phyloP scores from a whole-genome alignment of 2,797 vertebrate species.

The Cynopterus sphinx region DNA sequence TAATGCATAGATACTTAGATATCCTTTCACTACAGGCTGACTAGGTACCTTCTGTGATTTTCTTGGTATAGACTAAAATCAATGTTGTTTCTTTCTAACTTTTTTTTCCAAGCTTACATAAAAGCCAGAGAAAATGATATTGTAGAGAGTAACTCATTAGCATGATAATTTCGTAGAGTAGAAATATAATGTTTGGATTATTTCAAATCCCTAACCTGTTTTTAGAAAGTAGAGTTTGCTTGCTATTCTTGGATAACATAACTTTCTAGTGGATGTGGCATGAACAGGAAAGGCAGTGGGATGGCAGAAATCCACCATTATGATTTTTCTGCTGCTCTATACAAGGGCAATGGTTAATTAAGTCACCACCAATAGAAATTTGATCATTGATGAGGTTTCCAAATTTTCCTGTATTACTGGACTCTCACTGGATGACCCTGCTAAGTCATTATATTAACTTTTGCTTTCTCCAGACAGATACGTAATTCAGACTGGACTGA shows the following conservation, averaged over 20 bases:
- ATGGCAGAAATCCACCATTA: constrained; percentile 35
- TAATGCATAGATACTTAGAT: not conserved
- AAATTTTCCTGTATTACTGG: constrained; percentile 33
- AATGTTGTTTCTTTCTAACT: not conserved
- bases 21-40: not conserved
- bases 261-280: not conserved
- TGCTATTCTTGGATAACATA: constrained; percentile 29
- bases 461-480: constrained; percentile 4
- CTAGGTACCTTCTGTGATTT: not conserved
- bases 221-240: constrained; percentile 7
- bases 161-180: not conserved
- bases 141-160: constrained; percentile 28
- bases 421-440: constrained; percentile 39
- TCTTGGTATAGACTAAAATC: not conserved
- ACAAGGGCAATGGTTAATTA: constrained; percentile 64
- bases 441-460: constrained; percentile 58
- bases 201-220: constrained; percentile 14
- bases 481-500: not conserved
- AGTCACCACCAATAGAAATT: constrained; percentile 50
- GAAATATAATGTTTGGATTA: constrained; percentile 15
- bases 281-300: not conserved
- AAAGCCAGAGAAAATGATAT: constrained; percentile 36
- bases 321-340: constrained; percentile 45
- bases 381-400: constrained; percentile 42
- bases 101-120: constrained; percentile 27